A percentile compares a stretch with the other conserved stretches of the same genome.
Conservation (phyloP, 2,113 vertebrate genomes). For the Gallinago media region DNA sequence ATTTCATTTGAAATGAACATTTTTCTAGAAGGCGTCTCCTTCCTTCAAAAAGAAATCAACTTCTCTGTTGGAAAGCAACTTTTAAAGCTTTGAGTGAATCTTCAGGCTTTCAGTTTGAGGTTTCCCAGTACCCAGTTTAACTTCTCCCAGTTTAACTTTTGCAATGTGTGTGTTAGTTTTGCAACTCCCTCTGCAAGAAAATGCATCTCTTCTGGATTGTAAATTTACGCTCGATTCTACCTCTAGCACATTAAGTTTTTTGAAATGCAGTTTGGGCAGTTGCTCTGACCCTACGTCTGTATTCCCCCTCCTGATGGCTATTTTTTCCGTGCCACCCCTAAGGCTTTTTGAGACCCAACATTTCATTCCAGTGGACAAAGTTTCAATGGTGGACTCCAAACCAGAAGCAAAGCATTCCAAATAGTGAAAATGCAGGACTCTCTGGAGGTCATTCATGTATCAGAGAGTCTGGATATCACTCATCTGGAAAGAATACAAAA, state of each 20-base stretch:
- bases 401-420: conserved; percentile 3
- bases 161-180: neutral
- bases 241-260: accelerated
- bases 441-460: neutral
- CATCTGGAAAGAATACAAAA: conserved; percentile 33
- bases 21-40: neutral
- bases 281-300: neutral
- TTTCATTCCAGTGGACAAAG: neutral
- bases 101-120: neutral
- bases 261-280: neutral
- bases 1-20: neutral
- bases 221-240: neutral
- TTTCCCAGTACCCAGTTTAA: neutral
- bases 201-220: neutral
- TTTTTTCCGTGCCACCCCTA: neutral
- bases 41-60: neutral
- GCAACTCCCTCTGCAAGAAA: neutral
- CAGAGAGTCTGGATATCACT: neutral
- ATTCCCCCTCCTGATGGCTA: neutral
- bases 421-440: neutral
- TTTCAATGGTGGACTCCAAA: neutral
- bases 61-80: neutral
- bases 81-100: neutral
- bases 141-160: neutral
- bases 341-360: neutral